These are phyloP conservation scores for Pagetopsis macropterus DNA, from an alignment of 2,797 vertebrate genomes.

Conservation along the genomic window DNA sequence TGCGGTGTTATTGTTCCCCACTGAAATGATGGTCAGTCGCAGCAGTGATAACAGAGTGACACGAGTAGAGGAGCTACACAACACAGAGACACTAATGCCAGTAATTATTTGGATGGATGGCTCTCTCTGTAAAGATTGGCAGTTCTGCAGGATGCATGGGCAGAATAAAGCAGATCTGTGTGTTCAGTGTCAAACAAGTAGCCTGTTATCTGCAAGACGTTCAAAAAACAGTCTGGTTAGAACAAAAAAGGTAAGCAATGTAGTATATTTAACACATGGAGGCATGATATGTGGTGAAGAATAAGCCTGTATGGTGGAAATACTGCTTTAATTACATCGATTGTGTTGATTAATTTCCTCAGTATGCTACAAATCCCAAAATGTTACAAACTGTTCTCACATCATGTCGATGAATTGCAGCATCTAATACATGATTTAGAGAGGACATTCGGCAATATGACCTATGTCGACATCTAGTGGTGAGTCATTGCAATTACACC, in stretches of 20 bases:
- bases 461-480: slow-evolving; percentile 24
- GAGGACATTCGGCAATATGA: not conserved
- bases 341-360: not conserved
- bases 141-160: slow-evolving; percentile 14
- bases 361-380: slow-evolving; percentile 4
- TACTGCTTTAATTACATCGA: not conserved
- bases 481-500: not conserved
- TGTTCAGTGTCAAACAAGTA: not conserved
- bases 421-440: not conserved
- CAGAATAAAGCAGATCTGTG: not conserved
- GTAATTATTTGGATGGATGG: slow-evolving; percentile 44
- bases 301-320: not conserved
- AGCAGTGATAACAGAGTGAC: slow-evolving; percentile 17
- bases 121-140: slow-evolving; percentile 7
- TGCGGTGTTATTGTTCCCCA: slow-evolving; percentile 29
- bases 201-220: not conserved
- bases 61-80: slow-evolving; percentile 13
- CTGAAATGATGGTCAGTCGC: slow-evolving; percentile 46
- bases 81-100: slow-evolving; percentile 32
- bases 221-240: not conserved
- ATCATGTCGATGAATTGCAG: not conserved
- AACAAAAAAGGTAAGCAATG: not conserved
- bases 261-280: not conserved
- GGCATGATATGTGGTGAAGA: not conserved
- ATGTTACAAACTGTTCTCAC: not conserved